Percentiles rank a stretch among this genome's conserved stretches.
phyloP scores from a whole-genome alignment of 2,888 invertebrate genomes.

The Craniophora ligustri region DNA sequence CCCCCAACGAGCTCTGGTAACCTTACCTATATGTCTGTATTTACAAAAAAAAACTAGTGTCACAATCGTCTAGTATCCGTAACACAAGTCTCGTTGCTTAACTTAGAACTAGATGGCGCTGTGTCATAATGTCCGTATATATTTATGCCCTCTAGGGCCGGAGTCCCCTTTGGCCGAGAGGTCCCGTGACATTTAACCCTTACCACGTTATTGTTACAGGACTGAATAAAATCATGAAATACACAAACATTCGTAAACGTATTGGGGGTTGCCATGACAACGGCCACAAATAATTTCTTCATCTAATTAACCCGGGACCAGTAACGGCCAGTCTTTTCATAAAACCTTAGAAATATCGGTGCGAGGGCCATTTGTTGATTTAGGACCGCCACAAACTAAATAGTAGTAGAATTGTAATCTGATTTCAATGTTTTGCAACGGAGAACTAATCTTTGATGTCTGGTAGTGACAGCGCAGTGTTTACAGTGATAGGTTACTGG shows the following conservation, averaged over 20 bases:
- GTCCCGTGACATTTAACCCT: not conserved
- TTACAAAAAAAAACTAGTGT: no score
- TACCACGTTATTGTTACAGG: not conserved
- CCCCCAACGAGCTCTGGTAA: no score
- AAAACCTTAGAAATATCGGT: constrained; percentile 33
- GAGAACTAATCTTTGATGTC: not conserved
- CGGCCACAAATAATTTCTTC: constrained; percentile 18
- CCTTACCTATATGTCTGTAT: no score
- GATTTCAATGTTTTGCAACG: constrained; percentile 15
- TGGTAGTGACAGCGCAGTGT: no score
- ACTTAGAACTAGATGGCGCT: no score
- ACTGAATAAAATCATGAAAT: not conserved
- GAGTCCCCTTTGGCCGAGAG: no score
- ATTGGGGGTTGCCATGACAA: not conserved
- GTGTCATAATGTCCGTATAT: no score
- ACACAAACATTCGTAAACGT: not conserved
- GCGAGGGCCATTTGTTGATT: constrained; percentile 16
- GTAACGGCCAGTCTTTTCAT: constrained; percentile 15
- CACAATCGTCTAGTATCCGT: no score
- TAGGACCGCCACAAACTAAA: constrained; percentile 24
- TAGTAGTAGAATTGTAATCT: constrained; percentile 25
- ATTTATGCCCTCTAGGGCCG: no score
- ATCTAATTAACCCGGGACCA: constrained; percentile 27
- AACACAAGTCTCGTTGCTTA: no score
- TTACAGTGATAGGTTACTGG: no score